Evolutionary conservation across 2,113 vertebrate genomes (phyloP).

Genomic region (Mugil cephalus): DNA sequence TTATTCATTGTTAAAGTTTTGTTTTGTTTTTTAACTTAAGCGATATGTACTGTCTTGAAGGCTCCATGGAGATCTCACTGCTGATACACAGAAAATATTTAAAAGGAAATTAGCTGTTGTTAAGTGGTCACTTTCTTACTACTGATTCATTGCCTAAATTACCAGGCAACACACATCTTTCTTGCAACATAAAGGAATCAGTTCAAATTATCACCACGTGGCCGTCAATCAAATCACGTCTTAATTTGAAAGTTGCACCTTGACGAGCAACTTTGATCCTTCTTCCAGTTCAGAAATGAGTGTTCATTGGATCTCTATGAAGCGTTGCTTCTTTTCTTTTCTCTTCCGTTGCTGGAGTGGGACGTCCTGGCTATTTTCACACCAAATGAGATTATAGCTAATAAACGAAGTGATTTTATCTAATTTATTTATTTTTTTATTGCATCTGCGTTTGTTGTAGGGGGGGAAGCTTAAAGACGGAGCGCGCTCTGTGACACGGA

Average conservation of each 20-base stretch:
- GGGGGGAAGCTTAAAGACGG: conserved; percentile 98
- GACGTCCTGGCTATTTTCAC: not conserved
- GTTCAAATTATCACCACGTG: not conserved
- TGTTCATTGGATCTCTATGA: conserved; percentile 25
- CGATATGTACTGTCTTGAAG: conserved; percentile 12
- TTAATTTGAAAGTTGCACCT: conserved; percentile 2
- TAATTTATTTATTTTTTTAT: not conserved
- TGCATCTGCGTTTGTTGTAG: conserved; percentile 75
- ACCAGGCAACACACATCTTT: not conserved
- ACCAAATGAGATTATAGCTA: not conserved
- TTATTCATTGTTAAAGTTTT: conserved; percentile 1
- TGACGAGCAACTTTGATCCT: conserved; percentile 4
- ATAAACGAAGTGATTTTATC: conserved; percentile 21
- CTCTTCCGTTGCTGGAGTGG: not conserved
- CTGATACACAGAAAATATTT: not conserved
- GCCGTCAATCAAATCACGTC: not conserved
- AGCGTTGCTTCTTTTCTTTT: conserved; percentile 25
- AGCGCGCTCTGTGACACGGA: conserved; percentile 97
- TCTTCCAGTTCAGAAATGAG: conserved; percentile 1
- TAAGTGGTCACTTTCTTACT: not conserved
- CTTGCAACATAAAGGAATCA: conserved; percentile 30
- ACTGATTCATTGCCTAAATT: not conserved
- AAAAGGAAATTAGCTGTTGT: not conserved
- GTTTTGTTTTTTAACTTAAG: not conserved
- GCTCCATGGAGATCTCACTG: conserved; percentile 9